These are phyloP conservation scores for Crenichthys baileyi DNA, from an alignment of 2,797 vertebrate species.

Conservation along the genomic window DNA sequence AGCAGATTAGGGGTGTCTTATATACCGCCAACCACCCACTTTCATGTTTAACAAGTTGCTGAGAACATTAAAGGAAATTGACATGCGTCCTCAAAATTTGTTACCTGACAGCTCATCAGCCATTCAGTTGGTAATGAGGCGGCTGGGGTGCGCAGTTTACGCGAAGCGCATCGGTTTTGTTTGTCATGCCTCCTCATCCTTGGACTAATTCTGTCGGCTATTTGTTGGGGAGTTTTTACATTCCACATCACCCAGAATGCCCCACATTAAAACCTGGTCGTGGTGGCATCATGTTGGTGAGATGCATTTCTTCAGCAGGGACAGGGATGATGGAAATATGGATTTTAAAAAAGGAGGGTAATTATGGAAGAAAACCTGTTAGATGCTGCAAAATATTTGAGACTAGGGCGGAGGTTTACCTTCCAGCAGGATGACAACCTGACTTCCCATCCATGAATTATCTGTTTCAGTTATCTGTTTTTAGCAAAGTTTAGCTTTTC, in stretches of 20 bases:
- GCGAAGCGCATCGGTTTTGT: conserved; percentile 53
- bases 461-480: conserved; percentile 1
- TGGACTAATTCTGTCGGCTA: conserved; percentile 55
- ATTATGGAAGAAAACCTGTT: not conserved
- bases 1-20: conserved; percentile 71
- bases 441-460: not conserved
- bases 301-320: not conserved
- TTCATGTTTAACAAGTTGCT: conserved; percentile 82
- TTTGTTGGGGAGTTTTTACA: conserved; percentile 27
- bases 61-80: conserved; percentile 85
- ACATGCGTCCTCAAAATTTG: conserved; percentile 79
- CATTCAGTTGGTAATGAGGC: conserved; percentile 83
- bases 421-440: not conserved
- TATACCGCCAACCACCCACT: conserved; percentile 76
- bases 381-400: not conserved
- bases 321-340: not conserved
- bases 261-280: not conserved
- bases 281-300: not conserved
- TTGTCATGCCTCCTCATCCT: conserved; percentile 49
- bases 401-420: not conserved
- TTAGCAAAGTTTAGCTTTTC: conserved; percentile 69
- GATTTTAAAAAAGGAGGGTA: not conserved
- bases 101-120: conserved; percentile 84
- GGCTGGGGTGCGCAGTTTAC: conserved; percentile 68
- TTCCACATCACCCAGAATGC: not conserved